Evolutionary conservation across 2,113 vertebrate genomes (phyloP).

Genomic region (Osmerus eperlanus): DNA sequence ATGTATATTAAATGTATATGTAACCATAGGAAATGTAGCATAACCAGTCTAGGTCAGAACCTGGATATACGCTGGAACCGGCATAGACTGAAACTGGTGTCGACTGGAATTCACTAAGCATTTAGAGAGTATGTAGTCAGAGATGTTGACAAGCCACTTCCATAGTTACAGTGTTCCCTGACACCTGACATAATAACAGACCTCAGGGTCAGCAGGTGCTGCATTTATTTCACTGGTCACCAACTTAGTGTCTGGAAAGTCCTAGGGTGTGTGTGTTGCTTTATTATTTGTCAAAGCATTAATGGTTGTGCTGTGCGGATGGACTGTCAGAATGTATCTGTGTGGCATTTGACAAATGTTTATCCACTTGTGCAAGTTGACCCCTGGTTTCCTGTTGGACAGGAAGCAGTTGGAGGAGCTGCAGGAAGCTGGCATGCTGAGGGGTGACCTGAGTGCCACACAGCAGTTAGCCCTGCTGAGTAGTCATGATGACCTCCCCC

Average conservation of each 20-base stretch:
- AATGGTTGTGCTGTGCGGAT: no score
- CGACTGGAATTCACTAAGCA: no score
- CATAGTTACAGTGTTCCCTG: no score
- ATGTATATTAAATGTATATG: background rate
- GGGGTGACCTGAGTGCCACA: constrained; percentile 71
- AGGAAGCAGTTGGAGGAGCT: constrained; percentile 84
- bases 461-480: constrained; percentile 84
- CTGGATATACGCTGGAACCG: no score
- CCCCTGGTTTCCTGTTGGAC: constrained; percentile 6
- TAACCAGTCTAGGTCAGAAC: no score
- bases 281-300: background rate
- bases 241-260: background rate
- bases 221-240: no score
- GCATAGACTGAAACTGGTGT: no score
- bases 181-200: no score
- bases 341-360: background rate
- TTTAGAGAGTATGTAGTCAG: no score
- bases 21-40: background rate
- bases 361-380: constrained; percentile 14
- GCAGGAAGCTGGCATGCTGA: constrained; percentile 75
- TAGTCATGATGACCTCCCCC: constrained; percentile 71
- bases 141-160: no score
- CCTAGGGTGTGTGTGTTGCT: background rate
- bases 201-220: no score
- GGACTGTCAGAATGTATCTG: background rate